Evolutionary conservation across 2,797 vertebrate genomes (phyloP), one percentile per base, ranked within the genome.

Genomic region (Selene dorsalis): DNA sequence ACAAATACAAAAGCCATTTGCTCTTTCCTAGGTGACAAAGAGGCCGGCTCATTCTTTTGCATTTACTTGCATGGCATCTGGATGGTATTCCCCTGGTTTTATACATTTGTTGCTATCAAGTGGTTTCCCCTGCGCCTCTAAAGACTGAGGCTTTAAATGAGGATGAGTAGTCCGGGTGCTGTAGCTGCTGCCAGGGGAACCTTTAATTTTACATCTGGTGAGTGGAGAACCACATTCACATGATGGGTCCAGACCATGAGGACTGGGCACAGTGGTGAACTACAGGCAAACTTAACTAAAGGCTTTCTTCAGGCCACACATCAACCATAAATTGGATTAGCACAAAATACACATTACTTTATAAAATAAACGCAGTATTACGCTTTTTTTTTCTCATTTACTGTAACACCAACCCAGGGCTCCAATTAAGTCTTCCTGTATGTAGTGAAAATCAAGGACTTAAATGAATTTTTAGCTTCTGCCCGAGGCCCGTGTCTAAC

Each of bases 1-100:
- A 87, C 67, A 87, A 89, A 86, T 75, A 90, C 70, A 90, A 90
- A 87, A 87, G 89, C 79, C 79, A 78, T 75, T 78, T 83, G 77
- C 78, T 83, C 69, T 76, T 87, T 85, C 68, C 74, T 57, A 57
- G 60, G 75, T 84, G 85, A 84, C 74, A 82, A 80, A 86, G 82
- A 85, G 74, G 69, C 67, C 59, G 64, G 66, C 56, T 88, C 73
- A 70, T 84, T 90, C 62, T 69, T 83, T 72, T 80, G 69, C 84
- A 81, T 88, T 85, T 84, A 87, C 87, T 82, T 83, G 86, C 76
- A 88, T 45, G 57, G 72, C 75, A 81, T 87, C 52, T 61, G 80
- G 83, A 81, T 86, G 52, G 14, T 77, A 73, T 77, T 84, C 45
- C 73, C 73, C 57, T 75, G 80, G 57, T 87, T 86, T 86, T 59